Percentiles rank a stretch among this genome's conserved stretches.
These are phyloP conservation scores for Sebastes steindachneri DNA, from an alignment of 2,797 vertebrate genomes.

Conservation along the genomic window DNA sequence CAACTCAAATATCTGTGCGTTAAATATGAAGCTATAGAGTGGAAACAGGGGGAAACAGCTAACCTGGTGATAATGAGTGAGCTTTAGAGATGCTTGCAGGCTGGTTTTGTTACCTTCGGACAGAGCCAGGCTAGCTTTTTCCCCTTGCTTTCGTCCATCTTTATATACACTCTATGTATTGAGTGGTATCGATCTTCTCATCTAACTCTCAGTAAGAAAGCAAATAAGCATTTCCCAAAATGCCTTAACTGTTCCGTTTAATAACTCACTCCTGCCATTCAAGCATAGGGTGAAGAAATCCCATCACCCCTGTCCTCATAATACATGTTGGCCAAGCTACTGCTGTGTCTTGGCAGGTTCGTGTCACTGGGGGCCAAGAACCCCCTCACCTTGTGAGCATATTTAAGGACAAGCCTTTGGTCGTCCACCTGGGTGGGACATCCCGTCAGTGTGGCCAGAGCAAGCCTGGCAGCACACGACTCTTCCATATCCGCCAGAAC, in stretches of 20 bases:
- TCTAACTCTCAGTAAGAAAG: not conserved
- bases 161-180: no score
- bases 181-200: not conserved
- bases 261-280: not conserved
- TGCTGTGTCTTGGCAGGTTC: slow-evolving; percentile 71
- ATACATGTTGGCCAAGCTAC: not conserved
- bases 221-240: not conserved
- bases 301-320: not conserved
- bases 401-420: slow-evolving; percentile 80
- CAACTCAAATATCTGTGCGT: not conserved
- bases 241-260: not conserved
- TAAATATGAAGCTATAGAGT: not conserved
- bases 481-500: slow-evolving; percentile 83
- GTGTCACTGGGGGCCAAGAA: slow-evolving; percentile 84
- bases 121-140: not conserved
- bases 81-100: not conserved
- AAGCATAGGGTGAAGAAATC: not conserved
- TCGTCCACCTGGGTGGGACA: slow-evolving; percentile 81
- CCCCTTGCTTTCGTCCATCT: no score
- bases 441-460: slow-evolving; percentile 69
- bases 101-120: not conserved
- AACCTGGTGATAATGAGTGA: not conserved
- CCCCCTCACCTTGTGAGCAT: slow-evolving; percentile 83
- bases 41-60: not conserved
- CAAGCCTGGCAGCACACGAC: slow-evolving; percentile 51